Evolutionary conservation across 2,797 vertebrate species (phyloP).

Genomic region (Anolis apletophallus): DNA sequence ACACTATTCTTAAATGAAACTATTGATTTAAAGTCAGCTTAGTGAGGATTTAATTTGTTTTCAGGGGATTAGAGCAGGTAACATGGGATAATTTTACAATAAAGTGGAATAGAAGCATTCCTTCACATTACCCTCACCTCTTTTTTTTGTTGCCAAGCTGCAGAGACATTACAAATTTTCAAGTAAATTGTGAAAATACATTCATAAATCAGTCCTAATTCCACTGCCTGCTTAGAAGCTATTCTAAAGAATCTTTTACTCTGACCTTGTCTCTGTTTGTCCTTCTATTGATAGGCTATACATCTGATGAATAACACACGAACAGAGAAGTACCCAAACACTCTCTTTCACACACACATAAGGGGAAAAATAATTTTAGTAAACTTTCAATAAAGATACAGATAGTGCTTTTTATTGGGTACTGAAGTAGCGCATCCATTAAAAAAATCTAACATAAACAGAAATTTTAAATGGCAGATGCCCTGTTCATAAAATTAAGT

Average conservation of each 20-base stretch:
- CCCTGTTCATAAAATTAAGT: constrained; percentile 41
- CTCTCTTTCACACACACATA: too few relatives aligned
- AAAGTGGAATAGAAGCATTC: constrained; percentile 82
- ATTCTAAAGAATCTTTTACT: constrained; percentile 72
- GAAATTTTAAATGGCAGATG: constrained; percentile 32
- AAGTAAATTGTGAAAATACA: constrained; percentile 83
- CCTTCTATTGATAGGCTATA: constrained; percentile 65
- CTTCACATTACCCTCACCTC: constrained; percentile 76
- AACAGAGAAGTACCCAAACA: constrained; percentile 3
- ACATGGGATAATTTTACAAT: constrained; percentile 95
- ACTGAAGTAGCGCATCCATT: not conserved
- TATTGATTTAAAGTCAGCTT: constrained; percentile 99
- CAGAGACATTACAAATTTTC: constrained; percentile 82
- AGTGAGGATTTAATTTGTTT: constrained; percentile 99
- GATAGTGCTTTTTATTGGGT: constrained; percentile 48
- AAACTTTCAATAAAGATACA: constrained; percentile 54
- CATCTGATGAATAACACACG: constrained; percentile 45
- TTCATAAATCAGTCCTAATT: constrained; percentile 86
- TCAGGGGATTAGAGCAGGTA: constrained; percentile 98
- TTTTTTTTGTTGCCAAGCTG: constrained; percentile 76
- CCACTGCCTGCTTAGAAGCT: constrained; percentile 74
- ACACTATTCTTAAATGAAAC: constrained; percentile 97
- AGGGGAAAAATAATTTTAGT: not conserved
- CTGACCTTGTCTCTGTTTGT: constrained; percentile 81
- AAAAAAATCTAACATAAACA: constrained; percentile 36